Base-by-base conservation (phyloP, 2,888 invertebrate species). In the Lithosia quadra region DNA sequence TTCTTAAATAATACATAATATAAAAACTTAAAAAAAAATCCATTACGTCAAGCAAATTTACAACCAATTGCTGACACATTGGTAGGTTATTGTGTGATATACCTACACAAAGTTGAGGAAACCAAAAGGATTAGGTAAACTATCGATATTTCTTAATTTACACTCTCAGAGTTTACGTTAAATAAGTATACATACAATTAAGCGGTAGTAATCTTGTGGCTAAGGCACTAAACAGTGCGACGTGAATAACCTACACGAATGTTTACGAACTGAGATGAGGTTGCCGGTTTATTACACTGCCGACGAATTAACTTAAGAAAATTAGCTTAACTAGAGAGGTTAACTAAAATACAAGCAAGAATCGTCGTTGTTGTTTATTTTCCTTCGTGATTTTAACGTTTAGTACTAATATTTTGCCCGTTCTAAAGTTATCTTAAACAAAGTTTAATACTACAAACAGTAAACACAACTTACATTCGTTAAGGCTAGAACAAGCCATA, bases 401-500 rank as follows among this genome's bases (percentile, higher is more conserved):
- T 28, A 28, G 28, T 28, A 28, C 28, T 28, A 28, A 28, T 2
- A 34, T 9, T 2, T 34, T 10, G 8, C 34, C 10, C 8, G 3
- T 34, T 34, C 9, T 34, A n/a, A n/a, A n/a, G n/a, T n/a, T n/a
- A n/a, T n/a, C n/a, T n/a, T n/a, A n/a, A n/a, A n/a, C n/a, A n/a
- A n/a, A n/a, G n/a, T 9, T 36, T 15, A 39, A 34, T 60, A 28
- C 11, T 9, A 33, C 24, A 36, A 10, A 22, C 33, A 43, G 21
- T 33, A 34, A n/a, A 28, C 3, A 62, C 43, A 66, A 94, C 95
- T 95, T 83, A 95, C 95, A 88, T 90, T 93, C 69, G 91, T 85
- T 85, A 93, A 86, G 75, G 93, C 91, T 83, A 94, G 82, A 69
- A 93, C 88, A 66, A 94, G 84, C 89, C 93, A 94, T 78, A 94